Conservation (phyloP, 2,797 vertebrate species). For the Pristis pectinata region DNA sequence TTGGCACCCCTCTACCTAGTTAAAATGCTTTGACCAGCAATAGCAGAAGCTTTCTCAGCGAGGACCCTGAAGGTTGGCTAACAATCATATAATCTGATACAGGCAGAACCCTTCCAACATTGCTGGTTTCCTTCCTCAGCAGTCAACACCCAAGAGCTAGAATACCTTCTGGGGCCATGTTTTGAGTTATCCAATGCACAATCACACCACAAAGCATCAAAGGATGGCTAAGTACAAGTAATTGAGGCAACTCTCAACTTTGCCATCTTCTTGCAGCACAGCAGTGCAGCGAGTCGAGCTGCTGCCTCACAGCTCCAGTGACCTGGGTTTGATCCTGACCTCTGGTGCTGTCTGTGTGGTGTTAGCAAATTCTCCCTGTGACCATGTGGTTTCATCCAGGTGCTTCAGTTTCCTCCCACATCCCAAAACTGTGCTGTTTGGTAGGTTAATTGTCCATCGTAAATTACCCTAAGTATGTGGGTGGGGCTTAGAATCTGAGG, state of each 20-base stretch:
- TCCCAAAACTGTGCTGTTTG: too few relatives aligned
- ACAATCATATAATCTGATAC: not conserved
- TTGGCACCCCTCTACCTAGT: not conserved
- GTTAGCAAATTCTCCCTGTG: too few relatives aligned
- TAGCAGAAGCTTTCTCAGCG: constrained; percentile 10
- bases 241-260: not conserved
- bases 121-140: not conserved
- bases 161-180: not conserved
- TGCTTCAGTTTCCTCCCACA: too few relatives aligned
- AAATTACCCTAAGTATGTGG: too few relatives aligned
- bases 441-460: too few relatives aligned
- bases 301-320: too few relatives aligned
- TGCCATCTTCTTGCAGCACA: not conserved
- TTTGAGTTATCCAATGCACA: not conserved
- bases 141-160: not conserved
- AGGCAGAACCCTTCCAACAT: not conserved
- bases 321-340: too few relatives aligned
- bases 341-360: too few relatives aligned
- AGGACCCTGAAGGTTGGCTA: not conserved
- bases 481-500: too few relatives aligned
- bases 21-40: constrained; percentile 13
- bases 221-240: not conserved
- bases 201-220: not conserved
- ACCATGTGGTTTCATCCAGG: too few relatives aligned
- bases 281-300: too few relatives aligned